Percentiles rank a stretch among this genome's conserved stretches.
phyloP scores from a whole-genome alignment of 1,140 invertebrate genomes.

The Halotydeus destructor region DNA sequence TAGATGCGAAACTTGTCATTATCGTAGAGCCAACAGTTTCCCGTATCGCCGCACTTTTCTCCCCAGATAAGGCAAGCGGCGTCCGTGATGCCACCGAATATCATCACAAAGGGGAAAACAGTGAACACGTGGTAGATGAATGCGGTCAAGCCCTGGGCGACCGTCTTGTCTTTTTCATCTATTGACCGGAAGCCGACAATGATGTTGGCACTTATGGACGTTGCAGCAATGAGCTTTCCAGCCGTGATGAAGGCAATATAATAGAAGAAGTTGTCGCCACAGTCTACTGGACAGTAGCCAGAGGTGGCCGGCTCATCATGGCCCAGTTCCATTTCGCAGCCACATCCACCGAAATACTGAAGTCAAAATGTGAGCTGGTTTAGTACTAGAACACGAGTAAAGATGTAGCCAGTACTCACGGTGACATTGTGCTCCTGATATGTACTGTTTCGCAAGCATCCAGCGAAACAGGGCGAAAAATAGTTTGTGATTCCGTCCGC shows the following conservation, averaged over 20 bases:
- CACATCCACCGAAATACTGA: no score
- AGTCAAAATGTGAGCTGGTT: no score
- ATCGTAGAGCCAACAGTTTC: slow-evolving; percentile 25
- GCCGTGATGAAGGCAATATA: slow-evolving; percentile 19
- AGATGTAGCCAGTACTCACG: no score
- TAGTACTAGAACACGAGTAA: no score
- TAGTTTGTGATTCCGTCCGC: slow-evolving; percentile 47
- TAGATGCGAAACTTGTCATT: slow-evolving; percentile 19
- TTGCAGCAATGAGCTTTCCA: slow-evolving; percentile 19
- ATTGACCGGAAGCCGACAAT: slow-evolving; percentile 19
- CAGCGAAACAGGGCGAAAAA: slow-evolving; percentile 68
- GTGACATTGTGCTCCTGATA: no score
- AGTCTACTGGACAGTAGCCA: slow-evolving; percentile 18
- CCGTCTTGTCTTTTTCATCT: slow-evolving; percentile 20
- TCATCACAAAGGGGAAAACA: slow-evolving; percentile 24
- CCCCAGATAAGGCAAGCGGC: slow-evolving; percentile 23
- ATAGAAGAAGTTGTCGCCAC: slow-evolving; percentile 17
- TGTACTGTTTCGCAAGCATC: no score
- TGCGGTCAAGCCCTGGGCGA: slow-evolving; percentile 20
- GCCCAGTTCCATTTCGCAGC: no score
- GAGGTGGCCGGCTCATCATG: slow-evolving; percentile 8
- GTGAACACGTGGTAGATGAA: slow-evolving; percentile 13
- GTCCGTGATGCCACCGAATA: slow-evolving; percentile 23
- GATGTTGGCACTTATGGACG: no score
- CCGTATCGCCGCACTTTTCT: slow-evolving; percentile 19